Evolutionary conservation across 1,140 invertebrate genomes (phyloP).

Genomic region (Armadillidium nasatum): DNA sequence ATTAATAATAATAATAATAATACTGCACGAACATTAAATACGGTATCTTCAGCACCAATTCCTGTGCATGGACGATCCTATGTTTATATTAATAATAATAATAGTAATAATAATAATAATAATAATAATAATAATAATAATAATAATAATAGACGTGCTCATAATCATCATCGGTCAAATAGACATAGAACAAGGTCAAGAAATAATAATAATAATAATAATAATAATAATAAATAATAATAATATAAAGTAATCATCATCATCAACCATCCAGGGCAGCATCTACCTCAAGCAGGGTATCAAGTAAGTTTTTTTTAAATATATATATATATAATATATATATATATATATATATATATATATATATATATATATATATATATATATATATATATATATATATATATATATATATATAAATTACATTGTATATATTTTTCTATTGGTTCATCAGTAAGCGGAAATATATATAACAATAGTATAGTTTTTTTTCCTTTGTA

Average conservation of each 20-base stretch:
- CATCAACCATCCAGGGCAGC: not conserved
- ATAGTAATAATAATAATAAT: conserved; percentile 7
- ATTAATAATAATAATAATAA: too few species aligned
- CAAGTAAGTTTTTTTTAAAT: not conserved
- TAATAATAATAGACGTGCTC: not conserved
- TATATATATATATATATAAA: too few species aligned
- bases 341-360: too few species aligned
- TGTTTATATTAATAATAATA: not conserved
- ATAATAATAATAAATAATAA: conserved; percentile 5
- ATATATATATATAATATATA: too few species aligned
- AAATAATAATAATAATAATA: conserved; percentile 10
- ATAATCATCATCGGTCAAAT: too few species aligned
- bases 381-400: too few species aligned
- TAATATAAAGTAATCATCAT: not conserved
- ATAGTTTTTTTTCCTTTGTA: too few species aligned
- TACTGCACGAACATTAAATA: too few species aligned
- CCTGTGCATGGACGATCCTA: not conserved
- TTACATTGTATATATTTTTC: too few species aligned
- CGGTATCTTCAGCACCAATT: not conserved
- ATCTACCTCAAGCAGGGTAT: not conserved
- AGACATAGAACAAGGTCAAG: not conserved
- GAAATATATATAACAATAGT: too few species aligned
- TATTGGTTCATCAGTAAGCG: too few species aligned
- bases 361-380: too few species aligned
- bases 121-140: not conserved